phyloP scores from a whole-genome alignment of 2,888 invertebrate species.

The Ceramica pisi region DNA sequence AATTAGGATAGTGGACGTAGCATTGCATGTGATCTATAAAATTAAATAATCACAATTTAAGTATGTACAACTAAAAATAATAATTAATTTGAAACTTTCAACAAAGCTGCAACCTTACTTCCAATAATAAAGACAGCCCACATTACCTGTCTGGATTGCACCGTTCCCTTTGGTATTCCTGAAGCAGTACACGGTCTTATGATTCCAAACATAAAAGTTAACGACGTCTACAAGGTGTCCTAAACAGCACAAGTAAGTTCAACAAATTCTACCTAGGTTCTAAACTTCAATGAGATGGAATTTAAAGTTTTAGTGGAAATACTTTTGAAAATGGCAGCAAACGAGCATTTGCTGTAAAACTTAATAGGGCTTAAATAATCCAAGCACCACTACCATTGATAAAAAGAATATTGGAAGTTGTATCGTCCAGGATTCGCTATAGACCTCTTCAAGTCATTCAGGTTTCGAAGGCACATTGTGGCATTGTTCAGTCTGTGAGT shows the following conservation, averaged over 20 bases:
- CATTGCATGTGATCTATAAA: no score
- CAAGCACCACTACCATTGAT: no score
- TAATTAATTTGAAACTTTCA: neutral
- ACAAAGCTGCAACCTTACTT: neutral
- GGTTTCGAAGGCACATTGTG: no score
- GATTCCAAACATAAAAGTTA: conserved; percentile 31
- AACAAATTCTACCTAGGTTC: conserved; percentile 21
- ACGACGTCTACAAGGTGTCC: conserved; percentile 40
- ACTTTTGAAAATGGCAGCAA: no score
- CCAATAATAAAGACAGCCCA: neutral
- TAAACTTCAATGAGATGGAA: conserved; percentile 4
- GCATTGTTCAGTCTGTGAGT: no score
- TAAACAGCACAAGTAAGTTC: conserved; percentile 10
- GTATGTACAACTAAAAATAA: neutral
- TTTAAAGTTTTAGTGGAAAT: conserved; percentile 5
- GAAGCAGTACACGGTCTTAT: conserved; percentile 2
- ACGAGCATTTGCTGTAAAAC: neutral
- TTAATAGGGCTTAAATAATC: neutral
- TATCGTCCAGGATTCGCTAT: no score
- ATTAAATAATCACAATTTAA: no score
- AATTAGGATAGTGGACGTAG: no score
- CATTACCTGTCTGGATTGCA: conserved; percentile 13
- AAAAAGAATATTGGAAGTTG: no score
- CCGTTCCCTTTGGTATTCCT: neutral
- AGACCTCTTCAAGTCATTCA: no score